These are phyloP conservation scores for Cartodere bifasciata DNA, from an alignment of 2,888 invertebrate genomes.

Conservation along the genomic window DNA sequence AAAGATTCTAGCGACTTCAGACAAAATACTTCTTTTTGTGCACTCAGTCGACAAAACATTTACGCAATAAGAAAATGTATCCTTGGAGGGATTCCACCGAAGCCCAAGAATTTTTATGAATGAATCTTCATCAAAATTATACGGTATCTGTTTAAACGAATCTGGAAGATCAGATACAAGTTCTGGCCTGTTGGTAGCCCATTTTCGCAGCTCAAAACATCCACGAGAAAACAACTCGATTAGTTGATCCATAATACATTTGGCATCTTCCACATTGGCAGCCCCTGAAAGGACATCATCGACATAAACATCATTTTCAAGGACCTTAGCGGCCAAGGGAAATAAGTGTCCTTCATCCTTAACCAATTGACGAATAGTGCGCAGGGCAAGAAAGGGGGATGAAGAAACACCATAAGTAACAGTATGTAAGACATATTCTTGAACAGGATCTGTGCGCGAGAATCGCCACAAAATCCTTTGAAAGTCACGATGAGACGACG, in stretches of 20 bases:
- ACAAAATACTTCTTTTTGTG: constrained; percentile 19
- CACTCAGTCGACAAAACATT: constrained; percentile 4
- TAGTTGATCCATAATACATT: constrained; percentile 4
- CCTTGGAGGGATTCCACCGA: constrained; percentile 10
- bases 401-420: constrained; percentile 17
- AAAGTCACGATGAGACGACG: constrained; percentile 9
- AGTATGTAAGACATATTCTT: constrained; percentile 13
- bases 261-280: constrained; percentile 8
- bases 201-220: constrained; percentile 14
- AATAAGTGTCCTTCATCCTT: constrained; percentile 10
- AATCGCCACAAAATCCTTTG: constrained; percentile 16
- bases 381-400: constrained; percentile 14
- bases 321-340: constrained; percentile 13
- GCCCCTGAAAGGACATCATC: constrained; percentile 15
- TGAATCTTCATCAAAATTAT: constrained; percentile 5
- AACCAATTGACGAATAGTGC: constrained; percentile 14
- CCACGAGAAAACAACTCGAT: constrained; percentile 6
- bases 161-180: constrained; percentile 6
- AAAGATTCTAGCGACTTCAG: constrained; percentile 15
- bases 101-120: constrained; percentile 13
- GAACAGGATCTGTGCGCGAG: constrained; percentile 8
- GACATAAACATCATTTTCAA: constrained; percentile 16
- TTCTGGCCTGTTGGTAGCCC: constrained; percentile 8
- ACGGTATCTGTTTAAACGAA: constrained; percentile 2
- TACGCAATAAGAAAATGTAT: constrained; percentile 8